phyloP scores from a whole-genome alignment of 1,140 invertebrate genomes.

The Coelopa frigida region DNA sequence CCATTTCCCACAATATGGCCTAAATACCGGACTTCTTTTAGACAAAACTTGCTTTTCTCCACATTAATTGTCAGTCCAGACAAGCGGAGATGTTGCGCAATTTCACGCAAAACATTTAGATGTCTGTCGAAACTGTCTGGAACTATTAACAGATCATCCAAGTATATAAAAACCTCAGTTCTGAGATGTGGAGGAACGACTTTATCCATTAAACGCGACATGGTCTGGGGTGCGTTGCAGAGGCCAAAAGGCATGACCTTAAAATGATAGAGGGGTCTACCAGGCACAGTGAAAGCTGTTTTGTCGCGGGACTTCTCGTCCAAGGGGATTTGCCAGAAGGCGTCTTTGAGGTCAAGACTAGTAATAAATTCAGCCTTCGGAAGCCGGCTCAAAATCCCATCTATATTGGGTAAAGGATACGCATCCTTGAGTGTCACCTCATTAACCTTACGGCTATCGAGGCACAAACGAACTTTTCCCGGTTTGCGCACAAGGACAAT shows the following conservation, averaged over 20 bases:
- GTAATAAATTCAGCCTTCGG: conserved; percentile 17
- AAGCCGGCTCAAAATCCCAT: conserved; percentile 25
- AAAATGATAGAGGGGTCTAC: conserved; percentile 30
- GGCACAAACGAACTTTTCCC: conserved; percentile 21
- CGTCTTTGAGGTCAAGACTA: conserved; percentile 21
- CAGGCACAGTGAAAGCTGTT: conserved; percentile 42
- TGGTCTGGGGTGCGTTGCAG: conserved; percentile 10
- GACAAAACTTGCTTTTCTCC: conserved; percentile 19
- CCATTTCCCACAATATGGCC: conserved; percentile 16
- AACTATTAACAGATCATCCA: conserved; percentile 12
- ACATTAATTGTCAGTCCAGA: conserved; percentile 20
- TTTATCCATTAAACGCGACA: conserved; percentile 12
- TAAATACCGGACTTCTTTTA: conserved; percentile 21
- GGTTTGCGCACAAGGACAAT: conserved; percentile 14
- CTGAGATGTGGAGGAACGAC: conserved; percentile 39
- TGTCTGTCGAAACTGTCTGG: conserved; percentile 8
- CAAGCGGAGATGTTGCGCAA: conserved; percentile 1
- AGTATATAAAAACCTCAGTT: conserved; percentile 13
- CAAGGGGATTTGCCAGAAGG: conserved; percentile 10
- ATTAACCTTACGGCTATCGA: conserved; percentile 29
- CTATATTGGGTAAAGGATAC: conserved; percentile 23
- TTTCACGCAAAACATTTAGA: not conserved
- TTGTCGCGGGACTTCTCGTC: conserved; percentile 17
- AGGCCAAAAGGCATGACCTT: conserved; percentile 21
- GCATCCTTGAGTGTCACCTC: conserved; percentile 27